Percentiles rank a stretch among this genome's conserved stretches.
These are phyloP conservation scores for Stenodera caucasica DNA, from an alignment of 2,888 invertebrate species.

Conservation along the genomic window DNA sequence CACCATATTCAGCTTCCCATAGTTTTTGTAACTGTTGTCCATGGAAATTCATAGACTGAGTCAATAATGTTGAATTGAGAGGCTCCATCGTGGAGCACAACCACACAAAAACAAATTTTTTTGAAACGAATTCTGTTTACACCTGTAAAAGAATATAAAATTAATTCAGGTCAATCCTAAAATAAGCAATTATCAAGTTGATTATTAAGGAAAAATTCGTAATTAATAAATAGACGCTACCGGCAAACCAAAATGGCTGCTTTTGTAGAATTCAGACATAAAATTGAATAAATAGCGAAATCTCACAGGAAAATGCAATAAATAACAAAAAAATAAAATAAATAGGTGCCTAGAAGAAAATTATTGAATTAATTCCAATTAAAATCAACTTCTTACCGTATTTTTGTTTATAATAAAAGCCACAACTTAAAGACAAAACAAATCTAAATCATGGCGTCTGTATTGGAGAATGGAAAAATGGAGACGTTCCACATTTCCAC, in stretches of 20 bases:
- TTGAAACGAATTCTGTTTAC: background rate
- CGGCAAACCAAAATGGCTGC: no score
- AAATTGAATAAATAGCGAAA: no score
- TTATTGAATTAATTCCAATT: background rate
- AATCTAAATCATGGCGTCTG: background rate
- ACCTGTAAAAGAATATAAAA: background rate
- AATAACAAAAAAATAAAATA: no score
- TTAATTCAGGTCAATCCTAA: background rate
- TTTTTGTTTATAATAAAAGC: background rate
- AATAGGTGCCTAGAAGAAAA: background rate
- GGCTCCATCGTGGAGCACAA: conserved; percentile 55
- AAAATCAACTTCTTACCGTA: background rate
- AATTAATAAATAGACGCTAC: no score
- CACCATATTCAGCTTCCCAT: conserved; percentile 83
- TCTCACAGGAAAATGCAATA: no score
- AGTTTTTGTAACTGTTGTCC: conserved; percentile 85
- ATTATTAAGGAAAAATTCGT: no score
- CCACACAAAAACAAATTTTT: background rate
- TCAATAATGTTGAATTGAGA: conserved; percentile 62
- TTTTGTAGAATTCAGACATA: no score
- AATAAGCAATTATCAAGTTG: background rate
- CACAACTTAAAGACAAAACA: background rate
- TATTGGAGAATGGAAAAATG: no score
- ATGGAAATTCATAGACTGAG: conserved; percentile 79
- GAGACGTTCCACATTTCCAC: no score